These are phyloP conservation scores for Bellardia bayeri DNA, from an alignment of 2,888 invertebrate genomes.

Conservation along the genomic window DNA sequence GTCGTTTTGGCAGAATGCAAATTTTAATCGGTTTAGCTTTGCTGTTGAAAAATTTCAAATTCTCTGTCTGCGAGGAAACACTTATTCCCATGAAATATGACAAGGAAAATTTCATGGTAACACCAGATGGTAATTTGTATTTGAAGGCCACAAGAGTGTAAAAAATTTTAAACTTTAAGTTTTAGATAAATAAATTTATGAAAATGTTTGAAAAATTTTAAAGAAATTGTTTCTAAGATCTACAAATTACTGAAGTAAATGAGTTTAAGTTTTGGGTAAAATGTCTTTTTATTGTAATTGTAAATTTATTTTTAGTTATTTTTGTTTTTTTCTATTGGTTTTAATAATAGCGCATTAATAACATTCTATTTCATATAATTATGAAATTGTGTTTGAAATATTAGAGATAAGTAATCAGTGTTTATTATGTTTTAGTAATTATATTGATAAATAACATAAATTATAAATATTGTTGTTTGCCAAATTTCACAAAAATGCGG, in stretches of 20 bases:
- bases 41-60: conserved; percentile 78
- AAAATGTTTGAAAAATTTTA: neutral
- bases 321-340: neutral
- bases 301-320: neutral
- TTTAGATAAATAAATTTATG: neutral
- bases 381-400: neutral
- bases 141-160: conserved; percentile 64
- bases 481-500: too few relatives aligned
- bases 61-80: conserved; percentile 76
- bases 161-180: neutral
- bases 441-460: too few relatives aligned
- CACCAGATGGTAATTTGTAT: conserved; percentile 75
- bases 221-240: neutral
- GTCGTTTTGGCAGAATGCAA: conserved; percentile 82
- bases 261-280: neutral
- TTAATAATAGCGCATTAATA: neutral
- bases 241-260: too few relatives aligned
- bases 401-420: neutral
- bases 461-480: too few relatives aligned
- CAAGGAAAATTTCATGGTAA: conserved; percentile 73
- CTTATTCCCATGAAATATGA: conserved; percentile 76
- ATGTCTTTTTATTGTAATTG: neutral
- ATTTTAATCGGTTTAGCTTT: conserved; percentile 78
- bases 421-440: too few relatives aligned
- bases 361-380: neutral